Percentiles rank a stretch among this genome's conserved stretches.
These are phyloP conservation scores for Sternarchorhynchus goeldii DNA, from an alignment of 2,797 vertebrate genomes.

Conservation along the genomic window DNA sequence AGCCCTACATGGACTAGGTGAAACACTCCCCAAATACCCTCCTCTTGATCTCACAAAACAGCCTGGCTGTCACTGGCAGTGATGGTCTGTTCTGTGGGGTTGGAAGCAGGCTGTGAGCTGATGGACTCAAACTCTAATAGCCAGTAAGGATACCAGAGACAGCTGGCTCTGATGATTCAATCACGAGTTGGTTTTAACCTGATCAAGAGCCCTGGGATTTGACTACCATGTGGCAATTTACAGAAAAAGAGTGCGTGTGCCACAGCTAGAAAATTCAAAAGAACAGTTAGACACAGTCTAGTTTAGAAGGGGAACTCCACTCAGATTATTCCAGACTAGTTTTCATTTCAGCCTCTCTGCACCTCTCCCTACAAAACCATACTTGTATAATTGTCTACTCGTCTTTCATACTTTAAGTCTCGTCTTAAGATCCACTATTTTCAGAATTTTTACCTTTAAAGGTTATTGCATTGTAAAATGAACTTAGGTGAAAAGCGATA, in stretches of 20 bases:
- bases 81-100: conserved; percentile 30
- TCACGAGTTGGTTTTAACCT: conserved; percentile 13
- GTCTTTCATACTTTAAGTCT: too few relatives aligned
- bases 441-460: too few relatives aligned
- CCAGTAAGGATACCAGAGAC: background rate
- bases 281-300: background rate
- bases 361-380: too few relatives aligned
- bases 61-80: background rate
- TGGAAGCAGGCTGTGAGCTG: background rate
- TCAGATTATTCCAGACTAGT: too few relatives aligned
- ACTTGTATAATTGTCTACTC: too few relatives aligned
- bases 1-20: background rate
- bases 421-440: too few relatives aligned
- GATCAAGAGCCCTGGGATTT: background rate
- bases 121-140: background rate
- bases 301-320: background rate
- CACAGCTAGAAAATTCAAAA: background rate
- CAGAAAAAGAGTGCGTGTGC: background rate
- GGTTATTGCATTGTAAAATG: too few relatives aligned
- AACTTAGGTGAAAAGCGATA: too few relatives aligned
- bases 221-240: background rate
- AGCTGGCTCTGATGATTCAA: background rate
- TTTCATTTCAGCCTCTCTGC: too few relatives aligned
- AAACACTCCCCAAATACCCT: background rate
- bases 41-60: conserved; percentile 12